Evolutionary conservation across 2,113 vertebrate genomes (phyloP), one percentile per base, ranked within the genome.

Genomic region (Callaeas wilsoni): DNA sequence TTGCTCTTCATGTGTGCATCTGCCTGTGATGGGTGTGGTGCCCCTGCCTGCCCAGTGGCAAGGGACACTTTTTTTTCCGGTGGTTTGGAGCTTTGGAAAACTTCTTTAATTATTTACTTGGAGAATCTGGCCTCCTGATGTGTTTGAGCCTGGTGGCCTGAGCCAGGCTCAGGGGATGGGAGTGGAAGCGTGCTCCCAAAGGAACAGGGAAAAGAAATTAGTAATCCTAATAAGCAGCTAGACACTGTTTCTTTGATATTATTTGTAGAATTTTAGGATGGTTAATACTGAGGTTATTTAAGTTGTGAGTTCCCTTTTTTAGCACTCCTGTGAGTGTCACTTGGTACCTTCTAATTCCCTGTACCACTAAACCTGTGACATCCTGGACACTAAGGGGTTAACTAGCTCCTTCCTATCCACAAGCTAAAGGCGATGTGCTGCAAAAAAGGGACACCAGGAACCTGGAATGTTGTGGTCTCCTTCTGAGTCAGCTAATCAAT

Each of bases 401-500:
- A 90, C 47, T 32, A 41, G 12, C 41, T 76, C 7, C 46, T 70
- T 89, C 35, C 49, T 60, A 53, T 19, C 33, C 11, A 47, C 64
- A 21, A 78, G 2, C 39, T 78, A 35, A 82, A 76, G 52, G 50
- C 39, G 84, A 0, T 81, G 26, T 33, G 25, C 13, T 90, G 79
- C 29, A 75, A 57, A 63, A 89, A 80, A 55, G 46, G 71, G 35
- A 70, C 60, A 83, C 35, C 64, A 80, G 53, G 67, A 91, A 56
- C 25, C 27, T 46, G 41, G 41, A 57, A 69, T n/a, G 35, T 52
- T 85, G 68, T 84, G 85, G 50, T 91, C 74, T 59, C 50, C 53
- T 84, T 84, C 84, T 46, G 87, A 96, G 75, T 91, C 87, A 91
- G 75, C 59, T 91, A 91, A 97, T 93, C 91, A 41, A 91, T 95